phyloP scores from a whole-genome alignment of 2,797 vertebrate genomes.

The Hippocampus kuda region DNA sequence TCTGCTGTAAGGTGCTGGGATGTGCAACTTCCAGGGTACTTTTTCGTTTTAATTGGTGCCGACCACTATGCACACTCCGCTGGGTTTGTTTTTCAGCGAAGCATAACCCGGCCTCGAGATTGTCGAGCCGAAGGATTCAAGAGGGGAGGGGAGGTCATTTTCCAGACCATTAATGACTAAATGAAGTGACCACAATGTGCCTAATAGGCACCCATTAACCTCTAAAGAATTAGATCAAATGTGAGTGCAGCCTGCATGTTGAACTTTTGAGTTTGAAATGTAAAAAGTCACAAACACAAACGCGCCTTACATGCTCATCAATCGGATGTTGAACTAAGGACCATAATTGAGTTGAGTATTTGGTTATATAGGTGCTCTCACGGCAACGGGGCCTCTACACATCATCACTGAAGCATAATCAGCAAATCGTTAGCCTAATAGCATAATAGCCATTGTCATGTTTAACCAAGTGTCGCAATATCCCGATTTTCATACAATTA shows the following conservation, averaged over 20 bases:
- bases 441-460: background rate
- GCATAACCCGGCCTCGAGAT: conserved; percentile 13
- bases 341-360: background rate
- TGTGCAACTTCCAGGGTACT: background rate
- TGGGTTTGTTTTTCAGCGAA: conserved; percentile 29
- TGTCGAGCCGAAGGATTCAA: conserved; percentile 17
- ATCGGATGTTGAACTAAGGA: background rate
- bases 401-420: background rate
- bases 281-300: background rate
- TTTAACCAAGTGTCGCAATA: background rate
- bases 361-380: background rate
- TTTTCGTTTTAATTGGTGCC: conserved; percentile 13
- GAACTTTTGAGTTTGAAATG: background rate
- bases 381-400: background rate
- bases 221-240: conserved; percentile 30
- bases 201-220: conserved; percentile 40
- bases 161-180: conserved; percentile 60
- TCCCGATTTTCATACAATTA: too few species aligned
- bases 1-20: background rate
- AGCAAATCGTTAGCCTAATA: background rate
- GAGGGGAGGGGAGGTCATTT: conserved; percentile 23
- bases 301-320: background rate
- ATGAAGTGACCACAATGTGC: conserved; percentile 43
- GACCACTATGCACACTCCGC: conserved; percentile 2
- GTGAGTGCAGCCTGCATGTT: background rate